These are phyloP conservation scores for Arion vulgaris DNA, from an alignment of 1,140 invertebrate genomes.

Conservation along the genomic window DNA sequence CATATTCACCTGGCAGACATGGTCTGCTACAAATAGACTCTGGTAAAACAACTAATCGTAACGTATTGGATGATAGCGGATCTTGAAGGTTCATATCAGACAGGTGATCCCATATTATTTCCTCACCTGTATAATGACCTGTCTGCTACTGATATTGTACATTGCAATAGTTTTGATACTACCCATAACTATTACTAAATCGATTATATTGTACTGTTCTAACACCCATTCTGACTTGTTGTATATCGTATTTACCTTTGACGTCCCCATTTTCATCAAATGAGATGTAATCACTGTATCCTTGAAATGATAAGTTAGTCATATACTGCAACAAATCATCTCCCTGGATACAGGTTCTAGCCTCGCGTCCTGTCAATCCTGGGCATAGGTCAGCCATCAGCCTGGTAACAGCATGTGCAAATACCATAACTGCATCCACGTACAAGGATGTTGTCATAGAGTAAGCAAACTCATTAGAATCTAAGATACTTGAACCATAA, in stretches of 20 bases:
- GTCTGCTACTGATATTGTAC: not conserved
- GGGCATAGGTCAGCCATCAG: constrained; percentile 10
- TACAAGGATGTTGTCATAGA: not conserved
- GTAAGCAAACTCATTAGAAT: not conserved
- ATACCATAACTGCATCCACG: constrained; percentile 19
- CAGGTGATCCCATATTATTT: constrained; percentile 2
- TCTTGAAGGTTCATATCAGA: not conserved
- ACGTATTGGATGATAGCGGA: too few relatives aligned
- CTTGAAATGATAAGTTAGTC: constrained; percentile 10
- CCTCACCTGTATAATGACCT: not conserved
- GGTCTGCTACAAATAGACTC: constrained; percentile 51
- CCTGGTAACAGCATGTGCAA: constrained; percentile 22
- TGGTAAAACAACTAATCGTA: constrained; percentile 2
- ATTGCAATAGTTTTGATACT: not conserved
- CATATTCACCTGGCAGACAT: constrained; percentile 34
- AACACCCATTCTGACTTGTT: not conserved
- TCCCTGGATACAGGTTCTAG: too few relatives aligned
- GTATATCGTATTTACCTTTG: not conserved
- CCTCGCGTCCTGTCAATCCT: not conserved
- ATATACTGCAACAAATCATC: constrained; percentile 4
- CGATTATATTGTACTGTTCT: not conserved
- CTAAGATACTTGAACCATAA: not conserved
- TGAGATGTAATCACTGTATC: constrained; percentile 6
- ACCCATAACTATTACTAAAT: too few relatives aligned
- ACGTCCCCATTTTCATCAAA: constrained; percentile 24